phyloP scores from a whole-genome alignment of 2,888 invertebrate species.

The Steinernema carpocapsae region DNA sequence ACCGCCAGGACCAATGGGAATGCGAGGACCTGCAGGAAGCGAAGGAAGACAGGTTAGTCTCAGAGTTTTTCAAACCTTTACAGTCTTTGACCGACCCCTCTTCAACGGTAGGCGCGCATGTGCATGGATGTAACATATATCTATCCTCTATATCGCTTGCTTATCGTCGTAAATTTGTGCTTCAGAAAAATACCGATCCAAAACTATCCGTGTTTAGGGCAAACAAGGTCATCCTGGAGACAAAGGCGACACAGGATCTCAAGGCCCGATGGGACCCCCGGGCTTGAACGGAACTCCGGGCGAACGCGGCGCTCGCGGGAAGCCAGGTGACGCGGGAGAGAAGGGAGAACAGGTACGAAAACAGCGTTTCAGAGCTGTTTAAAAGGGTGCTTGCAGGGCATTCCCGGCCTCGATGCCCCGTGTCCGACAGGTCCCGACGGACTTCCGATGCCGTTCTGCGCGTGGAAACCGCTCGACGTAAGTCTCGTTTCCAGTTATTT shows the following conservation, averaged over 20 bases:
- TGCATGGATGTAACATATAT: constrained; percentile 14
- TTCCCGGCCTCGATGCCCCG: constrained; percentile 96
- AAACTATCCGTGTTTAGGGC: not conserved
- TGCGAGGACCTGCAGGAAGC: constrained; percentile 56
- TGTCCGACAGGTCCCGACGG: constrained; percentile 95
- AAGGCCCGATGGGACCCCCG: constrained; percentile 52
- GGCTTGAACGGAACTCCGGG: constrained; percentile 49
- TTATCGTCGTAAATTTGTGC: constrained; percentile 28
- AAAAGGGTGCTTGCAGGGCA: constrained; percentile 74
- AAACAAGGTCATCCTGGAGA: constrained; percentile 50
- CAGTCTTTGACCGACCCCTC: not conserved
- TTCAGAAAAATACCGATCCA: constrained; percentile 6
- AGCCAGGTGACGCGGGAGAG: constrained; percentile 58
- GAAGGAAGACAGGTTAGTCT: constrained; percentile 51
- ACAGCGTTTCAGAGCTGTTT: not conserved
- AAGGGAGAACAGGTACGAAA: constrained; percentile 56
- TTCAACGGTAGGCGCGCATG: constrained; percentile 33
- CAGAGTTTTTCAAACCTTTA: not conserved
- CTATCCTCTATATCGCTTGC: constrained; percentile 37
- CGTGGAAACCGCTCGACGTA: constrained; percentile 67
- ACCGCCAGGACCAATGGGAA: constrained; percentile 62
- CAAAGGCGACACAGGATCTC: constrained; percentile 45
- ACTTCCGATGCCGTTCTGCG: constrained; percentile 88
- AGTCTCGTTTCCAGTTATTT: constrained; percentile 37
- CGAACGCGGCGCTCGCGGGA: constrained; percentile 54